A percentile compares a stretch with the other conserved stretches of the same genome.
Conservation (phyloP, 2,888 invertebrate genomes). For the Cheilosia urbana region DNA sequence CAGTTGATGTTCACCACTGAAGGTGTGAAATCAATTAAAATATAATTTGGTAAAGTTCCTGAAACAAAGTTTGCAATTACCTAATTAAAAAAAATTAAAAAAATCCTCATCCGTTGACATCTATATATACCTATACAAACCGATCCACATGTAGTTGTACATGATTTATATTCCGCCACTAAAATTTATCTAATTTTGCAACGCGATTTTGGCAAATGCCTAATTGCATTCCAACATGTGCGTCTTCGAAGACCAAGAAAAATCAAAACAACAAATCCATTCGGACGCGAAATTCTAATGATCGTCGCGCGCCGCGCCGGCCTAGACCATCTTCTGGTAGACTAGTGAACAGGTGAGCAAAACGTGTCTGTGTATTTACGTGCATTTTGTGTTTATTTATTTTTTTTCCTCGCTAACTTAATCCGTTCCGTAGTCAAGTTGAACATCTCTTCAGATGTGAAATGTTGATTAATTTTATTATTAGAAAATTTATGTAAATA, state of each 20-base stretch:
- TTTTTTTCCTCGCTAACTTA: not conserved
- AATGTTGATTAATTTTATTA: slow-evolving; percentile 25
- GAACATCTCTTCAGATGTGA: slow-evolving; percentile 11
- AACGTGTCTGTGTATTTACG: slow-evolving; percentile 32
- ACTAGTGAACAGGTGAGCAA: slow-evolving; percentile 57
- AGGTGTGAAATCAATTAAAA: not conserved
- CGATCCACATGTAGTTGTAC: not conserved
- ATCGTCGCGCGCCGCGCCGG: slow-evolving; percentile 27
- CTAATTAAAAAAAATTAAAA: slow-evolving; percentile 7
- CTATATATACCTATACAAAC: not conserved
- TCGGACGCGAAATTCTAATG: slow-evolving; percentile 31
- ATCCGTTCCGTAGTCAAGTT: slow-evolving; percentile 23
- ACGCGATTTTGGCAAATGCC: slow-evolving; percentile 54
- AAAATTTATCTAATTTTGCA: slow-evolving; percentile 44
- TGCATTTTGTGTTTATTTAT: not conserved
- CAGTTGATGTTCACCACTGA: not conserved
- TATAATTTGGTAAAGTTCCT: not conserved
- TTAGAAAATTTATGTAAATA: slow-evolving; percentile 4
- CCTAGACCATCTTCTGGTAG: slow-evolving; percentile 13
- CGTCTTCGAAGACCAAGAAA: slow-evolving; percentile 33
- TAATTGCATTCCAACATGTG: slow-evolving; percentile 68
- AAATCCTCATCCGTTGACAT: slow-evolving; percentile 16
- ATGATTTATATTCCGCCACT: not conserved
- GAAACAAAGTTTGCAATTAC: slow-evolving; percentile 14
- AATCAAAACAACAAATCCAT: slow-evolving; percentile 26